Conservation (phyloP, 2,113 vertebrate species). For the Pachycephala philippinensis region DNA sequence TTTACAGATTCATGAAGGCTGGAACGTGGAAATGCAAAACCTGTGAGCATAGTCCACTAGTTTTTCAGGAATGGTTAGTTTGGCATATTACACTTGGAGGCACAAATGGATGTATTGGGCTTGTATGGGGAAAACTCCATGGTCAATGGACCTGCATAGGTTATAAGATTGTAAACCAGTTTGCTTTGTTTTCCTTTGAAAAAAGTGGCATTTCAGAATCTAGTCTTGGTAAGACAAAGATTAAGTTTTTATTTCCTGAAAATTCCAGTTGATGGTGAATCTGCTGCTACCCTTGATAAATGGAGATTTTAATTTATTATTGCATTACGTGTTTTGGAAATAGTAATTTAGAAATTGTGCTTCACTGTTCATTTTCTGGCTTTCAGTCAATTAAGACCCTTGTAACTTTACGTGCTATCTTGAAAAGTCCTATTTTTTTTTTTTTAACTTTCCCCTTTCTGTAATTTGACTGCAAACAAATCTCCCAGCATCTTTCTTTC, state of each 20-base stretch:
- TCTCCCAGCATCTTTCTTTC: background rate
- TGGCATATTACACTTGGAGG: background rate
- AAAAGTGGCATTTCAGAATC: background rate
- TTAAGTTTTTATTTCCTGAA: background rate
- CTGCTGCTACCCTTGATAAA: background rate
- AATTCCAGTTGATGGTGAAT: background rate
- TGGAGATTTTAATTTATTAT: background rate
- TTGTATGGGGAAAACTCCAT: background rate
- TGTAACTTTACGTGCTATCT: background rate
- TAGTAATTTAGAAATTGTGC: background rate
- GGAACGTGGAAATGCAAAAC: background rate
- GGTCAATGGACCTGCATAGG: background rate
- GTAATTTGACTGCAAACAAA: background rate
- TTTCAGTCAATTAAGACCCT: background rate
- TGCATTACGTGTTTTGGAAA: background rate
- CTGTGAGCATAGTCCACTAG: background rate
- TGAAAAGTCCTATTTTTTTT: background rate
- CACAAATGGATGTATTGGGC: background rate
- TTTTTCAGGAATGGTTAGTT: background rate
- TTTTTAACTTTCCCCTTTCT: background rate
- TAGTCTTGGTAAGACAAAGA: background rate
- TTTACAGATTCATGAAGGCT: background rate
- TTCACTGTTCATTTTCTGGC: background rate
- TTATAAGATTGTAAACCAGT: background rate
- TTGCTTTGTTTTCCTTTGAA: background rate